Conservation (phyloP, 2,797 vertebrate genomes). For the Scleropages formosus region DNA sequence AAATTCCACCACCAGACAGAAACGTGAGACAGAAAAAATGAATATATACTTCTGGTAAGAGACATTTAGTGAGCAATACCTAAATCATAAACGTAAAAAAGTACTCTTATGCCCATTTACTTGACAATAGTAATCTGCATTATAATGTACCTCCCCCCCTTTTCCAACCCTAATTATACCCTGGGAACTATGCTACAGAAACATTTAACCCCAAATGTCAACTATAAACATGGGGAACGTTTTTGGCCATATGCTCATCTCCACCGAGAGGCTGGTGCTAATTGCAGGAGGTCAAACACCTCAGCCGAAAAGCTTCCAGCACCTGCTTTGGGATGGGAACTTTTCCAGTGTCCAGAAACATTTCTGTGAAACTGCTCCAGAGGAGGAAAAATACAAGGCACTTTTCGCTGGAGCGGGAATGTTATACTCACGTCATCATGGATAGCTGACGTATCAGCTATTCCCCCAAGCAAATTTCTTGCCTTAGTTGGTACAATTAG, state of each 20-base stretch:
- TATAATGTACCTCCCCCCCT: background rate
- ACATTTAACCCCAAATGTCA: background rate
- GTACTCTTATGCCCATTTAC: background rate
- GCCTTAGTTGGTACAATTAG: no score
- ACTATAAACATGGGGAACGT: background rate
- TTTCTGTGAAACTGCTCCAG: background rate
- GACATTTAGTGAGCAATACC: background rate
- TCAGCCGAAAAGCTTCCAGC: background rate
- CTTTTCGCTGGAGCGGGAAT: no score
- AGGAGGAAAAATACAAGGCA: background rate
- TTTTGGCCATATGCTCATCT: constrained; percentile 6
- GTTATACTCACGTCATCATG: no score
- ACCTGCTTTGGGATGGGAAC: background rate
- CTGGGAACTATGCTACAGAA: background rate
- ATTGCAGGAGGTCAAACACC: constrained; percentile 20
- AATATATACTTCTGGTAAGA: background rate
- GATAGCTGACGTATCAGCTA: no score
- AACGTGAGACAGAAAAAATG: background rate
- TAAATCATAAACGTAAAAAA: background rate
- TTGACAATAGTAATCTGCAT: background rate
- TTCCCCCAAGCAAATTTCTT: no score
- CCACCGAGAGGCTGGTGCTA: background rate
- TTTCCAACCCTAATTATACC: background rate
- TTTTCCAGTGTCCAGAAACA: background rate
- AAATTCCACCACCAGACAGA: background rate